Conservation (phyloP, 2,888 invertebrate genomes). For the Aplocera efformata region DNA sequence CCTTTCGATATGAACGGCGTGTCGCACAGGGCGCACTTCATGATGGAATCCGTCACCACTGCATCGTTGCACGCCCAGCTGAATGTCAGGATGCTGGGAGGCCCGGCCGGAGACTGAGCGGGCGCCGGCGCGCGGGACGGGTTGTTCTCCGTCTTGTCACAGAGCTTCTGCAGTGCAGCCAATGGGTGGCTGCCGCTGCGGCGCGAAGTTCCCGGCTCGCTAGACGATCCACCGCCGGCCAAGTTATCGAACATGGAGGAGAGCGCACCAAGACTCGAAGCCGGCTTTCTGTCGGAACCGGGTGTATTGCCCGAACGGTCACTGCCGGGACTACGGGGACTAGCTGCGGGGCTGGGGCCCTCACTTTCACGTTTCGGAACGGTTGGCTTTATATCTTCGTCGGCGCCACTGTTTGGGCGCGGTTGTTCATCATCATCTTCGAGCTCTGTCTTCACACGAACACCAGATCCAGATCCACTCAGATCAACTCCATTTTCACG, state of each 20-base stretch:
- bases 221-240: conserved; percentile 78
- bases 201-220: conserved; percentile 80
- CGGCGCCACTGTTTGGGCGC: conserved; percentile 57
- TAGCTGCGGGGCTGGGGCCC: conserved; percentile 78
- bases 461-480: conserved; percentile 63
- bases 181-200: conserved; percentile 92
- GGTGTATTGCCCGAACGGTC: conserved; percentile 88
- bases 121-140: conserved; percentile 79
- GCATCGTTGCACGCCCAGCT: conserved; percentile 98
- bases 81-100: conserved; percentile 92
- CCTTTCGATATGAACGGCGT: conserved; percentile 98
- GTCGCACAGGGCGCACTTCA: conserved; percentile 97
- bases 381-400: conserved; percentile 62
- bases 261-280: conserved; percentile 88
- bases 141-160: conserved; percentile 95
- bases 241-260: conserved; percentile 95
- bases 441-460: conserved; percentile 83
- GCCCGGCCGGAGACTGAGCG: conserved; percentile 82
- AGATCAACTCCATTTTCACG: conserved; percentile 72
- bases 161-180: conserved; percentile 96
- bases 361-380: conserved; percentile 77
- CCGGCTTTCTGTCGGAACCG: conserved; percentile 82
- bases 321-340: conserved; percentile 88
- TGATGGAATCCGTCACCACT: conserved; percentile 92
- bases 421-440: conserved; percentile 82